Evolutionary conservation across 2,113 vertebrate genomes (phyloP).

Genomic region (Grallaria varia): DNA sequence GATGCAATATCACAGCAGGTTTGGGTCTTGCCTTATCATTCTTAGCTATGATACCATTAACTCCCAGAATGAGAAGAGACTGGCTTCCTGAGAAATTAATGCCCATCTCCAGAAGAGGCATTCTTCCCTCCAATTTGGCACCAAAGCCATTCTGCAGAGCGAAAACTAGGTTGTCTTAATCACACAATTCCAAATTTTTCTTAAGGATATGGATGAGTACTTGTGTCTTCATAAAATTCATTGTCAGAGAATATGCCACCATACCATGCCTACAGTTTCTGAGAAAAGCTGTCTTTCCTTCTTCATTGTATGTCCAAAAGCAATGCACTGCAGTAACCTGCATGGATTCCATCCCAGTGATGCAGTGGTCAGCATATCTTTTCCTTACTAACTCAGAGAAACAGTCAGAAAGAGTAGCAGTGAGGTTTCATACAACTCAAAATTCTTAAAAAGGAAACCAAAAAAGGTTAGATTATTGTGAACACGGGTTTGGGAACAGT

Average conservation of each 20-base stretch:
- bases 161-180: background rate
- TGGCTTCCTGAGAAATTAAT: background rate
- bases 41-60: background rate
- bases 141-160: background rate
- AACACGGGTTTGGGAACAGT: background rate
- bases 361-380: background rate
- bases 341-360: background rate
- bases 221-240: background rate
- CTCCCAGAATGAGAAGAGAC: background rate
- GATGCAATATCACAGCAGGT: background rate
- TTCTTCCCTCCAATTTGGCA: background rate
- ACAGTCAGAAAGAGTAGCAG: background rate
- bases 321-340: background rate
- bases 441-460: background rate
- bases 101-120: background rate
- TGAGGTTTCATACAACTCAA: background rate
- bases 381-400: background rate
- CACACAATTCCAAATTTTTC: background rate
- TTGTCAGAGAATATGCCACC: background rate
- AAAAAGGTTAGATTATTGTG: background rate
- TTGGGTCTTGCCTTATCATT: background rate
- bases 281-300: background rate
- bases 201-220: background rate
- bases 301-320: background rate
- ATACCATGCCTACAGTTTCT: background rate